These are phyloP conservation scores for Paradisaea rubra DNA, from an alignment of 2,113 vertebrate species.

Conservation along the genomic window DNA sequence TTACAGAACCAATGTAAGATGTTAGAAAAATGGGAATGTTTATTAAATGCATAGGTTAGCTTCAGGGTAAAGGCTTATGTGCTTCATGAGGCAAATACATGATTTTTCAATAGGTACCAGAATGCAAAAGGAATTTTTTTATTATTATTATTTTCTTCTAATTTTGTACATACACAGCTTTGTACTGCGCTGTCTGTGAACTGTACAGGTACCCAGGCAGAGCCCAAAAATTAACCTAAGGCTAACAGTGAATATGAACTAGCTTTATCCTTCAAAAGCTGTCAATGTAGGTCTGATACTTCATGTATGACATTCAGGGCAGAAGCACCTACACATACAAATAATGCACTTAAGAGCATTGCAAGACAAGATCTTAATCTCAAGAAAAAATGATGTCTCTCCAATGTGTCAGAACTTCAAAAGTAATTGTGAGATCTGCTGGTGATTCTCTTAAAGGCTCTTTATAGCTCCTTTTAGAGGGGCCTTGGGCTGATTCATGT, in stretches of 20 bases:
- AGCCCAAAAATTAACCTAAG: not conserved
- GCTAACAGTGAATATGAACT: not conserved
- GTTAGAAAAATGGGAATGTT: not conserved
- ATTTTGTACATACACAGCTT: not conserved
- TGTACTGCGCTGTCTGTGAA: not conserved
- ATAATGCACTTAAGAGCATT: conserved; percentile 28
- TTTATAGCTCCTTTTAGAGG: conserved; percentile 61
- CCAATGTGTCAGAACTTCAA: conserved; percentile 13
- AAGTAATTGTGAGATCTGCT: conserved; percentile 37
- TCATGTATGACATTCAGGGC: not conserved
- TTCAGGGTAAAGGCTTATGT: not conserved
- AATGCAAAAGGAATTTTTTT: not conserved
- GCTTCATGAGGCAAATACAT: not conserved
- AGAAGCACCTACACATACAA: conserved; percentile 35
- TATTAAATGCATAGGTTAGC: not conserved
- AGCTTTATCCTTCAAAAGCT: conserved; percentile 17
- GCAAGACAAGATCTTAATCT: conserved; percentile 56
- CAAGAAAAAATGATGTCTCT: conserved; percentile 22
- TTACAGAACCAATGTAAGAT: not conserved
- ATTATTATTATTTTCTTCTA: not conserved
- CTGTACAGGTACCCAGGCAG: not conserved
- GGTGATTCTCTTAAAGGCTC: conserved; percentile 54
- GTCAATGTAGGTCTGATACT: not conserved
- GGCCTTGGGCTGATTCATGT: conserved; percentile 66
- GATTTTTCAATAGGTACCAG: not conserved